Evolutionary conservation across 2,113 vertebrate genomes (phyloP).

Genomic region (Callocephalon fimbriatum): DNA sequence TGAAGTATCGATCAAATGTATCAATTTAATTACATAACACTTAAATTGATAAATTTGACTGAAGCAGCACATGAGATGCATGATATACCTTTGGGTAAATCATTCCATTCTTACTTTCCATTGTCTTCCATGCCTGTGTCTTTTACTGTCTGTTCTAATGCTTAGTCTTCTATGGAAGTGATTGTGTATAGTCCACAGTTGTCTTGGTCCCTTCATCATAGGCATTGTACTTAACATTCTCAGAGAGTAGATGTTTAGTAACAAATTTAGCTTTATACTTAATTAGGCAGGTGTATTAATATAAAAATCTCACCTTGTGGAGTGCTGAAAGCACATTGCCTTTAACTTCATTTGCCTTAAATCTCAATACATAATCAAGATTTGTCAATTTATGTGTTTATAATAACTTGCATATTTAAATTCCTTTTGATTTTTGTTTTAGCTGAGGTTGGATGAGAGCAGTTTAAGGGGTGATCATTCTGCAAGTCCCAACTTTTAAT

Average conservation of each 20-base stretch:
- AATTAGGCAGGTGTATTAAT: background rate
- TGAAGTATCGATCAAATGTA: background rate
- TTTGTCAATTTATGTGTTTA: background rate
- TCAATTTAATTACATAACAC: background rate
- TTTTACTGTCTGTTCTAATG: background rate
- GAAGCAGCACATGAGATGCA: background rate
- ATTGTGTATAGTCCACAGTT: rapidly evolving
- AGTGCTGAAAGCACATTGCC: background rate
- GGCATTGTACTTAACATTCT: background rate
- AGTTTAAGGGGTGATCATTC: background rate
- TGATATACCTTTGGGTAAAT: background rate
- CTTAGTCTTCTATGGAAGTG: background rate
- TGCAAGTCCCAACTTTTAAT: background rate
- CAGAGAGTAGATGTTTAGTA: background rate
- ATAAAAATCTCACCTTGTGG: background rate
- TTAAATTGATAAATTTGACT: background rate
- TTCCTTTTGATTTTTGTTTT: background rate
- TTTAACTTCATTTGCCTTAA: background rate
- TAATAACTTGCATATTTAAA: background rate
- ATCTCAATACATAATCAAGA: background rate
- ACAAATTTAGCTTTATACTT: background rate
- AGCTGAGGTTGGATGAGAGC: background rate
- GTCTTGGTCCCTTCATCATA: background rate
- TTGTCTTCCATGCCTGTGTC: background rate
- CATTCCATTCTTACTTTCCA: background rate